Conservation (phyloP, 2,113 vertebrate species). For the Oriolus oriolus region DNA sequence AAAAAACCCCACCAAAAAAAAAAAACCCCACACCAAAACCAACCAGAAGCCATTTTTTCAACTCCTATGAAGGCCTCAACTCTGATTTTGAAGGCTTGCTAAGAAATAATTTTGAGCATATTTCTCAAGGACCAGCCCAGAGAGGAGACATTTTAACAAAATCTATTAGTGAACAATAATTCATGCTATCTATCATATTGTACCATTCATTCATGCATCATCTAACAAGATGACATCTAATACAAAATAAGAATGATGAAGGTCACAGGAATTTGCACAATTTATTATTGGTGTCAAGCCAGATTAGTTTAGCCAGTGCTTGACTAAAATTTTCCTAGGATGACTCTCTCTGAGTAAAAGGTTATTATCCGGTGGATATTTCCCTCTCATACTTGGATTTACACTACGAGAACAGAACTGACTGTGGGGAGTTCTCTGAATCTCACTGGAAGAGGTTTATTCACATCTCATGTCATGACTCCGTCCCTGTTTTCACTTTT, state of each 20-base stretch:
- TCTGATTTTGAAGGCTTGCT: neutral
- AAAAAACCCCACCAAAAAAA: neutral
- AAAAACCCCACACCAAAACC: neutral
- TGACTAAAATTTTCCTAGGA: constrained; percentile 59
- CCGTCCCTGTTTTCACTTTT: neutral
- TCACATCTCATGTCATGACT: neutral
- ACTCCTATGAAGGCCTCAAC: neutral
- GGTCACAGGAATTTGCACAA: constrained; percentile 30
- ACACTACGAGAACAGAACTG: neutral
- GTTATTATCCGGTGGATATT: constrained; percentile 24
- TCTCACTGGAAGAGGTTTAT: neutral
- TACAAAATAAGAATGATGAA: constrained; percentile 63
- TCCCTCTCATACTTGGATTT: neutral
- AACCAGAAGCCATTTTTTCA: neutral
- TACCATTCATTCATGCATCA: constrained; percentile 32
- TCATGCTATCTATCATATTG: neutral
- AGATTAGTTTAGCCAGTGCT: constrained; percentile 47
- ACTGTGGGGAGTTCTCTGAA: neutral
- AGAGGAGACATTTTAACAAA: neutral
- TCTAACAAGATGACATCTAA: constrained; percentile 58
- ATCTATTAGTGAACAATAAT: constrained; percentile 14
- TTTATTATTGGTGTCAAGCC: constrained; percentile 62
- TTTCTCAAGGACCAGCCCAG: constrained; percentile 17
- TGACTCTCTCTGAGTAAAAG: constrained; percentile 19
- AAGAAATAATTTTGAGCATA: constrained; percentile 2